Evolutionary conservation across 2,888 invertebrate species (phyloP).

Genomic region (Anthophora plumipes): DNA sequence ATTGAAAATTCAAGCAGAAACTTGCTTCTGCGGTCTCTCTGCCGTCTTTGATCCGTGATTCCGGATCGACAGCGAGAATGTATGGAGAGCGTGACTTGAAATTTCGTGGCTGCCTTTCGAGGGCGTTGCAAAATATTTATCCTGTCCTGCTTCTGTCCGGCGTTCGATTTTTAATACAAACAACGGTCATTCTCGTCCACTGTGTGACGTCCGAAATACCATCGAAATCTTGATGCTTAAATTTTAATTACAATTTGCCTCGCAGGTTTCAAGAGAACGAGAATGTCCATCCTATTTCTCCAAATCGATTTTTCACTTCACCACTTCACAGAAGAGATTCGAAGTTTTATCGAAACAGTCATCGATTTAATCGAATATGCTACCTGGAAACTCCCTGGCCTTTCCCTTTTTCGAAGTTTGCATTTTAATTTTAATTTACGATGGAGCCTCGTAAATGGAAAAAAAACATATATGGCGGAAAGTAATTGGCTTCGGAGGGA

Average conservation of each 20-base stretch:
- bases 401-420: no score
- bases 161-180: constrained; percentile 38
- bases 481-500: background rate
- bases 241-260: no score
- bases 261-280: no score
- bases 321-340: no score
- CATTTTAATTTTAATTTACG: no score
- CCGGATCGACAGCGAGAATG: background rate
- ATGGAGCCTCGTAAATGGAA: background rate
- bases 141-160: background rate
- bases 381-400: no score
- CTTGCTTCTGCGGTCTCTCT: constrained; percentile 17
- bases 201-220: no score
- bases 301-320: no score
- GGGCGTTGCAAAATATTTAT: constrained; percentile 25
- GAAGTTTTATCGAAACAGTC: no score
- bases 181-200: constrained; percentile 8
- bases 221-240: no score
- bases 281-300: no score
- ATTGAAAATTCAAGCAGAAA: constrained; percentile 2
- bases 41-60: constrained; percentile 27
- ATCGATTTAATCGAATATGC: no score
- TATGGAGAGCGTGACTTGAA: constrained; percentile 26
- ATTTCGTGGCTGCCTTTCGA: background rate
- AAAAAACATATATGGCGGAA: background rate